Evolutionary conservation across 2,888 invertebrate genomes (phyloP), one percentile per base, ranked within the genome.

Genomic region (Drosophila colorata): DNA sequence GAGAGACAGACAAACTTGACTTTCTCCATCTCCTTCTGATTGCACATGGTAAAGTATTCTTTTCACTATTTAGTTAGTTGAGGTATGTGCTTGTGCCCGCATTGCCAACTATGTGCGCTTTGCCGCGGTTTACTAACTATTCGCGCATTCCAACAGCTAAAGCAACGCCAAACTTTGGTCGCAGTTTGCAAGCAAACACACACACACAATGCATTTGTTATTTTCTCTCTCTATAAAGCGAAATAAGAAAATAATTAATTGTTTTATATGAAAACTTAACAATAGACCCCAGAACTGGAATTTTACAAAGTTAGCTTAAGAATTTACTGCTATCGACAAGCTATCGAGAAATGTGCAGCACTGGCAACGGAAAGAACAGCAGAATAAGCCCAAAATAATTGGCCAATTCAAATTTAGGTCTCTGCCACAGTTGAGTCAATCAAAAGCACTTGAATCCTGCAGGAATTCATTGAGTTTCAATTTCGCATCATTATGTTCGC

Each of bases 391-490:
- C 20, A 13, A 8, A n/a, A 23, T 25, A 16, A 37, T 43, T 23
- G 16, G 55, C 9, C 66, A 48, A 44, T 31, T 43, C 16, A 8
- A 0, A 9, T 5, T 51, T 7, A 13, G 20, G 0, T 7, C 7
- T 13, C 9, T 14, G 8, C 41, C 28, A 14, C 35, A 43, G 16
- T 38, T 60, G 20, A 55, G 31, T 63, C 61, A 69, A 73, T 78
- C 65, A 69, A 68, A 76, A 28, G 43, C 60, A 58, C 75, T 78
- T 44, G 52, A 76, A 56, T 55, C 23, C 63, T 25, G 41, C 28
- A 25, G 37, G 9, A 47, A 33, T 33, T 64, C 28, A 56, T 59
- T 65, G 38, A 48, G 59, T 60, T 71, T 60, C 55, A 48, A 60
- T 65, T 64, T 59, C 48, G 8, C 56, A 56, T n/a, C 44, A 38